Conservation (phyloP, 2,113 vertebrate species). For the Addax nasomaculatus region DNA sequence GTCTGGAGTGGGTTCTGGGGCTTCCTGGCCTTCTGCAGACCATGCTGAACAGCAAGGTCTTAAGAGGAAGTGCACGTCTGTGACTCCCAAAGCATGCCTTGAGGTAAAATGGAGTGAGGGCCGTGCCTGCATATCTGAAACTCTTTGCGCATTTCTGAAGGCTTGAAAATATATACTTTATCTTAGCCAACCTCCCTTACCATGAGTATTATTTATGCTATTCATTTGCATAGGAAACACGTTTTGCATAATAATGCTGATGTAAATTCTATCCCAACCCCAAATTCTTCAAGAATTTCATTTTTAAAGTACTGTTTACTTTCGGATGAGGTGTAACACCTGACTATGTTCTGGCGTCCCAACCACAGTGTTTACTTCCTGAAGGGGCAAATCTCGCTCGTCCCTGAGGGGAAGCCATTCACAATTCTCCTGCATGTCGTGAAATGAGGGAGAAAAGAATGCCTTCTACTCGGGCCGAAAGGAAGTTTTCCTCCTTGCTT, state of each 20-base stretch:
- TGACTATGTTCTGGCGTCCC: not conserved
- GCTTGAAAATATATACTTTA: not conserved
- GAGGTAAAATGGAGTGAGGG: fast-evolving
- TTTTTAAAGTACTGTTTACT: not conserved
- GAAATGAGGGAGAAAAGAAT: not conserved
- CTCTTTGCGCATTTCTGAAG: not conserved
- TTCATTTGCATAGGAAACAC: not conserved
- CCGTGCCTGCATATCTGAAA: fast-evolving
- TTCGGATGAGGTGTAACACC: not conserved
- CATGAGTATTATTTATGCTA: not conserved
- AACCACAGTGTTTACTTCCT: not conserved
- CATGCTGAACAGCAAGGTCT: fast-evolving
- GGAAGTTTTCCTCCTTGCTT: not conserved
- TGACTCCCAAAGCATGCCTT: fast-evolving
- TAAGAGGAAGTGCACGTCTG: fast-evolving
- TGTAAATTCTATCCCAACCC: not conserved
- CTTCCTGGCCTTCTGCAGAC: fast-evolving
- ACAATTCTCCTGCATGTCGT: not conserved
- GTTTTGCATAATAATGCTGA: not conserved
- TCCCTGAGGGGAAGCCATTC: not conserved
- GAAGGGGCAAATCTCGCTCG: not conserved
- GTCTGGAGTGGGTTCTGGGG: not conserved
- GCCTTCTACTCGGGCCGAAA: not conserved
- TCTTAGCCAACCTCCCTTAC: not conserved
- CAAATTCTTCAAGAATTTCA: not conserved